A percentile compares a stretch with the other conserved stretches of the same genome.
phyloP scores from a whole-genome alignment of 2,888 invertebrate species.

The Yponomeuta sedellus region DNA sequence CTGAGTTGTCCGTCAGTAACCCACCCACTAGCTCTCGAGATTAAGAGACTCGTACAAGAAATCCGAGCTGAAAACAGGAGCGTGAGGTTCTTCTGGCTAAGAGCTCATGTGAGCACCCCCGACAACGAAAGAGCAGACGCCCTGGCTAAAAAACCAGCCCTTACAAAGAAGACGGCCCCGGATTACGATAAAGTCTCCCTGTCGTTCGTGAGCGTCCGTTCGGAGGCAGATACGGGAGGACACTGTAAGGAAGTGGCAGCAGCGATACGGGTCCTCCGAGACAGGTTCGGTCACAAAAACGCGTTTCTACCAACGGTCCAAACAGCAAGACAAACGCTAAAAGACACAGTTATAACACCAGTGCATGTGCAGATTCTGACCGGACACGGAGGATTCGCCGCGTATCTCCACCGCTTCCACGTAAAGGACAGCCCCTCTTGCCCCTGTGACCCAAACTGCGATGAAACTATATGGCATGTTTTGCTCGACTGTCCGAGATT shows the following conservation, averaged over 20 bases:
- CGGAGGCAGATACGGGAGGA: conserved; percentile 11
- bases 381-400: too few relatives aligned
- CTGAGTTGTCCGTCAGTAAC: not conserved
- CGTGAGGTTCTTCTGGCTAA: conserved; percentile 15
- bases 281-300: conserved; percentile 12
- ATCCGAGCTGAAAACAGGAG: not conserved
- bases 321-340: not conserved
- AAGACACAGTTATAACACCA: not conserved
- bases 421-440: too few relatives aligned
- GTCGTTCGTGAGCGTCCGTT: conserved; percentile 16
- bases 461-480: too few relatives aligned
- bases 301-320: not conserved
- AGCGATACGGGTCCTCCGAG: not conserved
- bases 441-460: too few relatives aligned
- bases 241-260: conserved; percentile 13
- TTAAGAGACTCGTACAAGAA: not conserved
- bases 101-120: conserved; percentile 15
- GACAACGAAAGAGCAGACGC: conserved; percentile 19
- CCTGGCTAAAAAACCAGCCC: conserved; percentile 18
- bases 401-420: too few relatives aligned
- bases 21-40: conserved; percentile 12
- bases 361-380: too few relatives aligned
- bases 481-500: not conserved
- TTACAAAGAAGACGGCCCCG: conserved; percentile 10
- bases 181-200: conserved; percentile 15